Conservation (phyloP, 2,113 vertebrate genomes). For the Sminthopsis crassicaudata region DNA sequence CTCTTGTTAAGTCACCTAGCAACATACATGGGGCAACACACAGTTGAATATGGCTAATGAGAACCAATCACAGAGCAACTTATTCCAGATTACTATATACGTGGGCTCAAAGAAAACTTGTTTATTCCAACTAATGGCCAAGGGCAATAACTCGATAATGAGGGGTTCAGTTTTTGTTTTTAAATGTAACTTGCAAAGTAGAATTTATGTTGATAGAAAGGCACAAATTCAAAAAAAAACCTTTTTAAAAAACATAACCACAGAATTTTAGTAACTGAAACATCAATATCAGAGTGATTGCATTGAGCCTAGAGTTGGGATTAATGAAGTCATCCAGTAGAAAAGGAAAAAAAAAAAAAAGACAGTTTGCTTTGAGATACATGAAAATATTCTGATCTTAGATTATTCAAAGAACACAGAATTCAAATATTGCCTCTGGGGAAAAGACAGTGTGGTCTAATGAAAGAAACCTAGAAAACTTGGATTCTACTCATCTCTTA, state of each 20-base stretch:
- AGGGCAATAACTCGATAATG: constrained; percentile 35
- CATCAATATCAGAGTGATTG: constrained; percentile 25
- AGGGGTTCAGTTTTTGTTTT: constrained; percentile 22
- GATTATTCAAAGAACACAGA: constrained; percentile 31
- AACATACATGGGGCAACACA: constrained; percentile 43
- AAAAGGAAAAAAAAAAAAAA: neutral
- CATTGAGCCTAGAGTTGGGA: constrained; percentile 28
- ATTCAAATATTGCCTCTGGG: constrained; percentile 2
- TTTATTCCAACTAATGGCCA: constrained; percentile 27
- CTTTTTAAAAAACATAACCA: neutral
- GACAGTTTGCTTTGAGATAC: neutral
- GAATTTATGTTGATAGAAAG: constrained; percentile 23
- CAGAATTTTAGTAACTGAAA: constrained; percentile 9
- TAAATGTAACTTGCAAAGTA: constrained; percentile 36
- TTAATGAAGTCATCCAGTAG: constrained; percentile 48
- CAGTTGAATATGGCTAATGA: constrained; percentile 6
- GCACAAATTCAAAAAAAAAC: constrained; percentile 3
- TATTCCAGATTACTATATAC: neutral
- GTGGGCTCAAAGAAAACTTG: constrained; percentile 44
- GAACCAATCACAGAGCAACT: constrained; percentile 56
- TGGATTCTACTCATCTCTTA: constrained; percentile 3
- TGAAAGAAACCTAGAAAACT: constrained; percentile 34
- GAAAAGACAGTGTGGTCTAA: neutral
- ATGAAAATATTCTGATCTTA: constrained; percentile 13
- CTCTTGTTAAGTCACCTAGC: constrained; percentile 70